phyloP scores from a whole-genome alignment of 64 coral and sea anemone species.

The Montipora sp. region DNA sequence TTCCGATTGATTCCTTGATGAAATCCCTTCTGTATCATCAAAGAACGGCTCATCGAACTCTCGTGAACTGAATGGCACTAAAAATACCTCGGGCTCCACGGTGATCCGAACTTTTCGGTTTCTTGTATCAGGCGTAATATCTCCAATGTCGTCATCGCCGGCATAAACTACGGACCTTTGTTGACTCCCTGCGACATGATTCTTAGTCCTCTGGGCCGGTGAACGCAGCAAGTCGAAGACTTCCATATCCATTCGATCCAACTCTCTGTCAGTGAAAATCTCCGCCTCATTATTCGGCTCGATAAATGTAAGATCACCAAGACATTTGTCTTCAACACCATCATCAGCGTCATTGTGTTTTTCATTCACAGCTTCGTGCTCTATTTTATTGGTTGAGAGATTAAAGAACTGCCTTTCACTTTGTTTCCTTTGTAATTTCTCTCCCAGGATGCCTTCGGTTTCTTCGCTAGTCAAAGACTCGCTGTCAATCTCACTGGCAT shows the following conservation, averaged over 20 bases:
- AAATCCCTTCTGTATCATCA: background rate
- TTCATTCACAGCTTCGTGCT: background rate
- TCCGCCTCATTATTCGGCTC: background rate
- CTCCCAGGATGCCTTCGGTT: background rate
- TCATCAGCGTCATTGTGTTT: background rate
- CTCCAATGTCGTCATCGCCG: background rate
- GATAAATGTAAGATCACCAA: background rate
- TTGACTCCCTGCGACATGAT: background rate
- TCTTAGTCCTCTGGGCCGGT: background rate
- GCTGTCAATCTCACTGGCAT: background rate
- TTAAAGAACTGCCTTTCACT: background rate
- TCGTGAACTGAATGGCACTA: slow-evolving; percentile 27
- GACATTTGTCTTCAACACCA: background rate
- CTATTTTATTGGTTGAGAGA: background rate
- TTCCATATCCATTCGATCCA: background rate
- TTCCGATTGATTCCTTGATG: background rate
- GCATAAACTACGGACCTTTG: background rate
- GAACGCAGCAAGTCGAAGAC: background rate
- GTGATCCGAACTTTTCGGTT: slow-evolving; percentile 2
- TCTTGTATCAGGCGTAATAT: background rate
- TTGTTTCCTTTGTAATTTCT: background rate
- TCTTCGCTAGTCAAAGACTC: background rate
- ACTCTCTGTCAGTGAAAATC: background rate
- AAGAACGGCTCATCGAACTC: slow-evolving; percentile 33
- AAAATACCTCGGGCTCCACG: background rate